Conservation (phyloP, 2,888 invertebrate species). For the Harpalus rubripes region DNA sequence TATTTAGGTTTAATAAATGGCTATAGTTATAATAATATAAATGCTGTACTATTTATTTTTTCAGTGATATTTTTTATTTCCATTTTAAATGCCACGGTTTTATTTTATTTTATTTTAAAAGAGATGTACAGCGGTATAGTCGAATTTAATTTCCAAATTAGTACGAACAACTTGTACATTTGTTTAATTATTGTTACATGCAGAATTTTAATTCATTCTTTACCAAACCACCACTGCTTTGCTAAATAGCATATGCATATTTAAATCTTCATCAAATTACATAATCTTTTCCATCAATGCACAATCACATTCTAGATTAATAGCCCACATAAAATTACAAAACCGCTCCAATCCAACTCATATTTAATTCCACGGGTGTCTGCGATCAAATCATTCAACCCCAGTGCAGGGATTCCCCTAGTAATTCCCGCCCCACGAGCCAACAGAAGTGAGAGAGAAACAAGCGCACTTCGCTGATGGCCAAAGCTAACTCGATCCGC, state of each 20-base stretch:
- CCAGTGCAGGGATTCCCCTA: not conserved
- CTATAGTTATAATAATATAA: no score
- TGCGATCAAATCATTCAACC: conserved; percentile 26
- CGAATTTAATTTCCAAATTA: no score
- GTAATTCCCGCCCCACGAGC: not conserved
- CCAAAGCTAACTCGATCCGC: conserved; percentile 13
- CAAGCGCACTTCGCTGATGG: conserved; percentile 6
- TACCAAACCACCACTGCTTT: no score
- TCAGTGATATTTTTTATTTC: no score
- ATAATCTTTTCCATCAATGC: conserved; percentile 16
- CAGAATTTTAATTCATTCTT: no score
- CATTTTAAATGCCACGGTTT: no score
- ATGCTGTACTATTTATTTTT: no score
- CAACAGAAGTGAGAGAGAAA: conserved; percentile 8
- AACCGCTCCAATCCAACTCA: conserved; percentile 17
- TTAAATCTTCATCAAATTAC: conserved; percentile 10
- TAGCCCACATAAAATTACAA: conserved; percentile 20
- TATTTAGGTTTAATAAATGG: no score
- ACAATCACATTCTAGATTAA: conserved; percentile 27
- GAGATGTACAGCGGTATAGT: no score
- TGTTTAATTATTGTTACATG: no score
- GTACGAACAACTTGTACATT: no score
- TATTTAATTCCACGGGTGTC: conserved; percentile 33
- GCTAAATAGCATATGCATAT: not conserved
- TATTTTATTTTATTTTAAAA: no score